These are phyloP conservation scores for Synanthedon andrenaeformis DNA, from an alignment of 2,888 invertebrate genomes.

Conservation along the genomic window DNA sequence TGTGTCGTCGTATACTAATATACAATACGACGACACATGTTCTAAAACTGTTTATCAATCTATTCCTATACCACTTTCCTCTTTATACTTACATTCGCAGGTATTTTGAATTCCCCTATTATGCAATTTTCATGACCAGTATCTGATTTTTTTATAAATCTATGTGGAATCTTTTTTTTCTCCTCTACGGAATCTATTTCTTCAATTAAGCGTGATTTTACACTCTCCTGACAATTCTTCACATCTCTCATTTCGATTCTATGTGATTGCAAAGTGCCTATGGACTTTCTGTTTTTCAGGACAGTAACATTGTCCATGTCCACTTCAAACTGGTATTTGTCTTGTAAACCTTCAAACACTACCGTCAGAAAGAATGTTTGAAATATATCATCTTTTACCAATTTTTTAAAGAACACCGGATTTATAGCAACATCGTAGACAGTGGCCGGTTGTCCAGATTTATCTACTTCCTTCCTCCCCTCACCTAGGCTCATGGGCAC, in stretches of 20 bases:
- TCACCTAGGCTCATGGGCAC: slow-evolving; percentile 94
- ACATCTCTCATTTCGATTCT: slow-evolving; percentile 79
- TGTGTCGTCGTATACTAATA: too few relatives aligned
- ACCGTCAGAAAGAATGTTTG: slow-evolving; percentile 84
- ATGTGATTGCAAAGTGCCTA: slow-evolving; percentile 80
- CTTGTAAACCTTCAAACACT: slow-evolving; percentile 78
- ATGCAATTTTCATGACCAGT: slow-evolving; percentile 65
- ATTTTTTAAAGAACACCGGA: slow-evolving; percentile 80
- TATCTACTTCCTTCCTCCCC: slow-evolving; percentile 81
- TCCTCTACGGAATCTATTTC: slow-evolving; percentile 33
- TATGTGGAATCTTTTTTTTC: slow-evolving; percentile 66
- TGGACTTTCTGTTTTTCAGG: slow-evolving; percentile 79
- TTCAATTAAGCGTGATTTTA: slow-evolving; percentile 68
- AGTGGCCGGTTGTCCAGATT: slow-evolving; percentile 77
- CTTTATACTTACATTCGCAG: slow-evolving; percentile 60
- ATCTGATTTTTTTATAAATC: slow-evolving; percentile 70
- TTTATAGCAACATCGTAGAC: slow-evolving; percentile 89
- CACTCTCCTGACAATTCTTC: slow-evolving; percentile 43
- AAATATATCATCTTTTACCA: slow-evolving; percentile 77
- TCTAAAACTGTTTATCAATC: too few relatives aligned
- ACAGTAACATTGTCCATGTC: slow-evolving; percentile 75
- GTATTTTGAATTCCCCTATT: slow-evolving; percentile 74
- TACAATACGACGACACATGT: too few relatives aligned
- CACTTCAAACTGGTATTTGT: slow-evolving; percentile 81
- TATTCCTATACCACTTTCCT: too few relatives aligned